Evolutionary conservation across 2,888 invertebrate species (phyloP).

Genomic region (Suillia variegata): DNA sequence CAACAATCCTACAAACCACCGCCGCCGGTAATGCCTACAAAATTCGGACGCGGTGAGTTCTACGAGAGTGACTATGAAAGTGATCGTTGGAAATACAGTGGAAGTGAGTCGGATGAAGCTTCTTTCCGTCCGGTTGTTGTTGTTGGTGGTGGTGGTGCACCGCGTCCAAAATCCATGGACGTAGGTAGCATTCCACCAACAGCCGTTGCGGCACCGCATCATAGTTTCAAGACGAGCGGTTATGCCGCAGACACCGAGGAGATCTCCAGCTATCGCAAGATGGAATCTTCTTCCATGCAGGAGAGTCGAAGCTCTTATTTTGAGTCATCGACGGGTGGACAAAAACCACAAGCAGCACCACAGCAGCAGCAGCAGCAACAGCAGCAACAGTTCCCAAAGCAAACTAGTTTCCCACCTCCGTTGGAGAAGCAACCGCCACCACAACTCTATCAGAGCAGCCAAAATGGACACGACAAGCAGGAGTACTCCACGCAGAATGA

Average conservation of each 20-base stretch:
- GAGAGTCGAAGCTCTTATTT: conserved; percentile 51
- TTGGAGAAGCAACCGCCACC: conserved; percentile 44
- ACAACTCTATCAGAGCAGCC: conserved; percentile 36
- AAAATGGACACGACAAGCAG: conserved; percentile 34
- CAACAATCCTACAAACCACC: conserved; percentile 61
- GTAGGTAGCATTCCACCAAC: conserved; percentile 62
- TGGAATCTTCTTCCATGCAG: conserved; percentile 44
- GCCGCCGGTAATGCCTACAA: conserved; percentile 66
- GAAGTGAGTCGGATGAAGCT: conserved; percentile 70
- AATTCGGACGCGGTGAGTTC: conserved; percentile 65
- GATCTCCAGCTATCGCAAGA: conserved; percentile 60
- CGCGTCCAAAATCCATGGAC: conserved; percentile 65
- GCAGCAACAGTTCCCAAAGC: conserved; percentile 11
- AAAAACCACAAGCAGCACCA: conserved; percentile 18
- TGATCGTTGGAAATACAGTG: conserved; percentile 70
- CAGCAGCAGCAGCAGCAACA: conserved; percentile 19
- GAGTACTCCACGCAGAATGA: conserved; percentile 31
- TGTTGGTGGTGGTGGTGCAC: conserved; percentile 49
- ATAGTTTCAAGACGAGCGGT: conserved; percentile 63
- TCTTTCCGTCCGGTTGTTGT: conserved; percentile 65
- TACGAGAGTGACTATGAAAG: conserved; percentile 74
- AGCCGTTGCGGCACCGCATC: conserved; percentile 61
- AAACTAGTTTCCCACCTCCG: conserved; percentile 15
- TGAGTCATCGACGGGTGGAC: conserved; percentile 30
- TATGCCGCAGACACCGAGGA: conserved; percentile 77